These are phyloP conservation scores for Myotis lucifugus DNA, from an alignment of 2,113 vertebrate genomes.

Conservation along the genomic window DNA sequence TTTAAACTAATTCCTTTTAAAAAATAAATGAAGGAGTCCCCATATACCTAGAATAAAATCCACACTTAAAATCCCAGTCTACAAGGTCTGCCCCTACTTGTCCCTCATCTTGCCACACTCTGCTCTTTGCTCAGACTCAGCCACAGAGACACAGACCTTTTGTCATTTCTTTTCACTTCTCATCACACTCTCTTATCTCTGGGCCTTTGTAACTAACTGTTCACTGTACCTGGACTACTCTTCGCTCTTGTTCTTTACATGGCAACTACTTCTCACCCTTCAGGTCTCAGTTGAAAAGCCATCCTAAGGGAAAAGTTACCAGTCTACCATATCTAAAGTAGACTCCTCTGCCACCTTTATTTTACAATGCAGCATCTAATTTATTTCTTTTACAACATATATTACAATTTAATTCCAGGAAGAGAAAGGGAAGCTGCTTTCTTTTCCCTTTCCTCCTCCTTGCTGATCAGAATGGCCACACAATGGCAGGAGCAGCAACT, in stretches of 20 bases:
- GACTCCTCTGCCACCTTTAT: background rate
- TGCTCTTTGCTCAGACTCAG: background rate
- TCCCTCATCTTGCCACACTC: background rate
- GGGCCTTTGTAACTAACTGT: background rate
- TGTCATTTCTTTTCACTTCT: background rate
- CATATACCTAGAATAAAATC: background rate
- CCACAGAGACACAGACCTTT: background rate
- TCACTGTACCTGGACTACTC: background rate
- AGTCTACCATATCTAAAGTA: background rate
- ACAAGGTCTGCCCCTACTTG: background rate
- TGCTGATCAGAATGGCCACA: constrained; percentile 10
- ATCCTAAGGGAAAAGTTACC: background rate
- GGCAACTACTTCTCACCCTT: background rate
- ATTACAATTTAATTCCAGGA: background rate
- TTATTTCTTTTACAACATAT: background rate
- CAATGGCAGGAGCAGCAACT: background rate
- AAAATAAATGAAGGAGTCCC: background rate
- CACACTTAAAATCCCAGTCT: background rate
- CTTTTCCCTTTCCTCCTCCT: constrained; percentile 20
- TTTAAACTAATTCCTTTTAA: constrained; percentile 16
- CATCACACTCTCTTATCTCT: background rate
- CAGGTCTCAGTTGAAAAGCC: background rate
- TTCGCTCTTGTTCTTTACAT: background rate
- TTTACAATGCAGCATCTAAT: background rate
- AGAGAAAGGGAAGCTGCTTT: background rate